Evolutionary conservation across 1,140 invertebrate species (phyloP).

Genomic region (Zeugodacus cucurbitae): DNA sequence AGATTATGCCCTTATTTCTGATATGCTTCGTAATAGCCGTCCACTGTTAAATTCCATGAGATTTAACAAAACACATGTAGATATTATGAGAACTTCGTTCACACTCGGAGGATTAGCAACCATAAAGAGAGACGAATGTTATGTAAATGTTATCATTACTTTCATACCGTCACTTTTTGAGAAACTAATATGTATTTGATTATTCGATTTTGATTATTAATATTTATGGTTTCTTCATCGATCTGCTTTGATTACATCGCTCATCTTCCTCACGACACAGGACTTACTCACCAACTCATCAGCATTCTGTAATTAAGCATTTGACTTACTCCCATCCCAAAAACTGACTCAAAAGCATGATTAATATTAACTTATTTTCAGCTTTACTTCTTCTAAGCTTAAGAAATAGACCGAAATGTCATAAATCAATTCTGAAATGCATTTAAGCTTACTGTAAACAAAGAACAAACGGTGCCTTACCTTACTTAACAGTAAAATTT

Average conservation of each 20-base stretch:
- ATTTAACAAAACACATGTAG: no score
- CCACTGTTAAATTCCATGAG: no score
- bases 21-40: no score
- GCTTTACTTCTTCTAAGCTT: not conserved
- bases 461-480: not conserved
- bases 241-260: not conserved
- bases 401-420: not conserved
- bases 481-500: not conserved
- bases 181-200: no score
- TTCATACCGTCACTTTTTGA: no score
- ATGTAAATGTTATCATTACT: no score
- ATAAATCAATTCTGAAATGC: conserved; percentile 25
- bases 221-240: no score
- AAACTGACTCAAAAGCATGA: not conserved
- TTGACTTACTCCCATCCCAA: not conserved
- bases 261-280: not conserved
- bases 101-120: no score
- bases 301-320: not conserved
- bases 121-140: no score
- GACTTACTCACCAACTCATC: not conserved
- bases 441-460: conserved; percentile 1
- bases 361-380: not conserved
- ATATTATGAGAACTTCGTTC: no score
- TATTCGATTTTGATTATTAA: no score
- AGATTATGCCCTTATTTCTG: no score